phyloP scores from a whole-genome alignment of 2,113 vertebrate species.

The Aegithalos caudatus region DNA sequence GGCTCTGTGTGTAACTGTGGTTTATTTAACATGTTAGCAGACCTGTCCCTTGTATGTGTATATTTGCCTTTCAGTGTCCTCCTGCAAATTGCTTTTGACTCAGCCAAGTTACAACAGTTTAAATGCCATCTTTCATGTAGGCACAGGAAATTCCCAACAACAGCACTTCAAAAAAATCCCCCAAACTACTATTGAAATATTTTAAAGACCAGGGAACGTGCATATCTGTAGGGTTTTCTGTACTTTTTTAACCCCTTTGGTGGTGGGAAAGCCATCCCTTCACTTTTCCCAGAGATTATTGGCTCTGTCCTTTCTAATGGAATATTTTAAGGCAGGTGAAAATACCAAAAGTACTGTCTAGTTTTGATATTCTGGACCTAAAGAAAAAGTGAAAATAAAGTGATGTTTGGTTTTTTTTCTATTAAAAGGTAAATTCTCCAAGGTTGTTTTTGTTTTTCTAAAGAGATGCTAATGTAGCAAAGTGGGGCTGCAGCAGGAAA shows the following conservation, averaged over 20 bases:
- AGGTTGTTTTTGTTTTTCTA: no score
- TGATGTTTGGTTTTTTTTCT: neutral
- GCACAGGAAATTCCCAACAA: neutral
- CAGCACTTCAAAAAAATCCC: neutral
- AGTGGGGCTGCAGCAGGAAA: neutral
- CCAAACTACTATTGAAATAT: neutral
- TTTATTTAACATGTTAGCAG: neutral
- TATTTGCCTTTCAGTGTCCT: slow-evolving; percentile 8
- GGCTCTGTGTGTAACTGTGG: neutral
- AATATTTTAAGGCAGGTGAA: neutral
- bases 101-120: neutral
- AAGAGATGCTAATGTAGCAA: neutral
- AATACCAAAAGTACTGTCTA: neutral
- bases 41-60: neutral
- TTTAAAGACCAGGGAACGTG: neutral
- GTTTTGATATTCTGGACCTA: neutral
- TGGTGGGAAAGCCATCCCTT: neutral
- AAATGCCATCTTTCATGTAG: neutral
- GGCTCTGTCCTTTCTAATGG: neutral
- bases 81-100: slow-evolving; percentile 27
- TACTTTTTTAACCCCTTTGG: neutral
- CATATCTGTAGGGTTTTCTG: neutral
- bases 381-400: neutral
- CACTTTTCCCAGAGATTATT: neutral
- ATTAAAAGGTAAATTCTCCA: neutral